Evolutionary conservation across 2,797 vertebrate genomes (phyloP).

Genomic region (Sebastes diploproa): DNA sequence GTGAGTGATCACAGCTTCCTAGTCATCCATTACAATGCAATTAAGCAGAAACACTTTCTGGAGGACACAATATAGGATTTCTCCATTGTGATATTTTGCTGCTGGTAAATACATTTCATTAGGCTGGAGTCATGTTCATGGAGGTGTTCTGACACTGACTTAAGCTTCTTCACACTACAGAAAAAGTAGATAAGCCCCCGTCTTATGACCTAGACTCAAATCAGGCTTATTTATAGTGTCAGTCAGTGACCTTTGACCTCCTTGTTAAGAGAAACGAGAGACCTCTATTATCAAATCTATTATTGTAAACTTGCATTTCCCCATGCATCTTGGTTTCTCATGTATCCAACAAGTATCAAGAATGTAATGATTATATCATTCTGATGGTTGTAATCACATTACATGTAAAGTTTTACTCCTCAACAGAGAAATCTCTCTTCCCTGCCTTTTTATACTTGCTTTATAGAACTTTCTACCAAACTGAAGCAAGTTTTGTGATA

Average conservation of each 20-base stretch:
- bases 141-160: background rate
- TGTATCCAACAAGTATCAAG: background rate
- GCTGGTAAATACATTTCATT: background rate
- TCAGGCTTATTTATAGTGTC: conserved; percentile 14
- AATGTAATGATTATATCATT: background rate
- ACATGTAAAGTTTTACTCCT: background rate
- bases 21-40: too few relatives aligned
- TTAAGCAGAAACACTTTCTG: too few relatives aligned
- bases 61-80: background rate
- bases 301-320: background rate
- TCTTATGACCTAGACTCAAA: background rate
- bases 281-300: background rate
- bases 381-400: background rate
- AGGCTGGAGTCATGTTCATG: background rate
- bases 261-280: background rate
- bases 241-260: background rate
- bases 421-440: background rate
- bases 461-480: background rate
- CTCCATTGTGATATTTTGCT: background rate
- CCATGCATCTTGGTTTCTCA: background rate
- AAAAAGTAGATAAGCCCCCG: background rate
- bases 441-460: background rate
- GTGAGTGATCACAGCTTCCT: too few relatives aligned
- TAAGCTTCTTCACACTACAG: background rate
- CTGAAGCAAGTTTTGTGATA: background rate